These are phyloP conservation scores for Dorcus hopei DNA, from an alignment of 2,888 invertebrate genomes.

Conservation along the genomic window DNA sequence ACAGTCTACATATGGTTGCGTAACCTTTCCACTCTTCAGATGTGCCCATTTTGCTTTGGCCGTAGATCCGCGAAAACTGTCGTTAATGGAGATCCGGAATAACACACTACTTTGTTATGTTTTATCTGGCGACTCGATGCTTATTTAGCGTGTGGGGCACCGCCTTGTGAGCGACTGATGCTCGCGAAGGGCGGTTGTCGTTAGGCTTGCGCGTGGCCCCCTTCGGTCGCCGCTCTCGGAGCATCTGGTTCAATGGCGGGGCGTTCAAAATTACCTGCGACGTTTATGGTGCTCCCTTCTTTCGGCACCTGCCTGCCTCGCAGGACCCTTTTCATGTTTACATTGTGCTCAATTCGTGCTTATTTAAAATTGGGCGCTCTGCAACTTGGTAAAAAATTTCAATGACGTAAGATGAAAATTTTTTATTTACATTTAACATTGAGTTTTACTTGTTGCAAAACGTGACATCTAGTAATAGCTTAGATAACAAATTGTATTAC, in stretches of 20 bases:
- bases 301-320: constrained; percentile 3
- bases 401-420: too few species aligned
- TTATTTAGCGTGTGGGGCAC: constrained; percentile 45
- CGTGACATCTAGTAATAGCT: too few species aligned
- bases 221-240: constrained; percentile 40
- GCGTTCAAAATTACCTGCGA: constrained; percentile 21
- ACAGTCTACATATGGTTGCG: constrained; percentile 64
- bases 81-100: constrained; percentile 13
- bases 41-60: constrained; percentile 13
- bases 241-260: constrained; percentile 23
- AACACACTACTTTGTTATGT: constrained; percentile 16
- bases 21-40: constrained; percentile 56
- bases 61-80: constrained; percentile 6
- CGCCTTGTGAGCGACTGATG: constrained; percentile 55
- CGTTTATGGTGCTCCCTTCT: constrained; percentile 36
- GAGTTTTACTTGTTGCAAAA: too few species aligned
- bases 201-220: constrained; percentile 48
- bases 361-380: too few species aligned
- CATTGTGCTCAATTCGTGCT: too few species aligned
- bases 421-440: too few species aligned
- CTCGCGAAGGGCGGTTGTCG: constrained; percentile 49
- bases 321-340: too few species aligned
- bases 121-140: constrained; percentile 31
- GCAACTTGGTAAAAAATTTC: too few species aligned
- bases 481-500: too few species aligned